A percentile compares a stretch with the other conserved stretches of the same genome.
Conservation (phyloP, 2,888 invertebrate genomes). For the Homarus gammarus region DNA sequence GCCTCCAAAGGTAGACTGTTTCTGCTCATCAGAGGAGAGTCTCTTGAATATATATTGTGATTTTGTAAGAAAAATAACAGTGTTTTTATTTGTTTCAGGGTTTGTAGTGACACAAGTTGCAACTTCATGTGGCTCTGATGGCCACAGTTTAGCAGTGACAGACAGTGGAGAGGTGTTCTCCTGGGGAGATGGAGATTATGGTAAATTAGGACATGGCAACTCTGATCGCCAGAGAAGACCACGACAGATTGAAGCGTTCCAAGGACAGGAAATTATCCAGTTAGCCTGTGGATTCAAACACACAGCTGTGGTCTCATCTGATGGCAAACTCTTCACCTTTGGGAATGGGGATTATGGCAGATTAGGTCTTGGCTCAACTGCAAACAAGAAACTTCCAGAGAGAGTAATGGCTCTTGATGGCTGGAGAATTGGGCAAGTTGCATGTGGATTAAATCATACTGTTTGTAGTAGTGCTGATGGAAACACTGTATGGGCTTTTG, state of each 20-base stretch:
- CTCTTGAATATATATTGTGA: no score
- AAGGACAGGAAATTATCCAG: slow-evolving; percentile 81
- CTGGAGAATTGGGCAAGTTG: slow-evolving; percentile 81
- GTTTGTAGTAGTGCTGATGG: slow-evolving; percentile 83
- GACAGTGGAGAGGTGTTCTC: slow-evolving; percentile 85
- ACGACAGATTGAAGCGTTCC: slow-evolving; percentile 83
- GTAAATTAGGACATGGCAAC: slow-evolving; percentile 85
- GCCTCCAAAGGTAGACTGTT: no score
- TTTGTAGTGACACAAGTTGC: slow-evolving; percentile 84
- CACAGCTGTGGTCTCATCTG: slow-evolving; percentile 82
- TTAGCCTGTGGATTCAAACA: slow-evolving; percentile 76
- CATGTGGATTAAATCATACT: slow-evolving; percentile 85
- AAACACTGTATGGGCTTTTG: slow-evolving; percentile 83
- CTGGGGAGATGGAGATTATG: slow-evolving; percentile 85
- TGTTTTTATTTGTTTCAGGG: slow-evolving; percentile 78
- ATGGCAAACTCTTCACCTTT: slow-evolving; percentile 84
- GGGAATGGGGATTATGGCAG: slow-evolving; percentile 85
- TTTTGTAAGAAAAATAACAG: background rate
- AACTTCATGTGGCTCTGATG: slow-evolving; percentile 84
- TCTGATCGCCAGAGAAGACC: slow-evolving; percentile 84
- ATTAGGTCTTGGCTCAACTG: slow-evolving; percentile 80
- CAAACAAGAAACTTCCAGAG: slow-evolving; percentile 84
- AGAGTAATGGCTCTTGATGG: slow-evolving; percentile 81
- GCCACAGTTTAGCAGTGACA: slow-evolving; percentile 84
- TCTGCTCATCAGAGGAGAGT: no score